phyloP scores from a whole-genome alignment of 2,113 vertebrate genomes.

The Elanus axillaris region DNA sequence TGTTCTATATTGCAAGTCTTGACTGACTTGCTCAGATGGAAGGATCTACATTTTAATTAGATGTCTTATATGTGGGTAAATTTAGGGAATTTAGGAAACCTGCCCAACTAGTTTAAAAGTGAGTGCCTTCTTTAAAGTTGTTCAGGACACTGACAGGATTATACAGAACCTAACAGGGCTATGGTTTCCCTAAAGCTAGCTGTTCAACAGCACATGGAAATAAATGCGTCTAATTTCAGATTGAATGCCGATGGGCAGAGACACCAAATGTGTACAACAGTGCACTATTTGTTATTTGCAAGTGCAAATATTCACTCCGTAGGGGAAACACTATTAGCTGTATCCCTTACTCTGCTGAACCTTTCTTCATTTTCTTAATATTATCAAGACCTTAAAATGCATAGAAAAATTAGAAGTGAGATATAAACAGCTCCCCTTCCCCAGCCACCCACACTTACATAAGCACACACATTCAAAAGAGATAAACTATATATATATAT shows the following conservation, averaged over 20 bases:
- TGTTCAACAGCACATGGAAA: background rate
- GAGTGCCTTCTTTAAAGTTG: background rate
- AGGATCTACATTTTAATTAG: slow-evolving; percentile 28
- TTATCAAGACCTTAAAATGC: background rate
- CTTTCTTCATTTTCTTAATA: background rate
- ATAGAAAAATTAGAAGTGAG: background rate
- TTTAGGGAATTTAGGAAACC: background rate
- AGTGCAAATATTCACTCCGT: background rate
- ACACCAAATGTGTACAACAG: background rate
- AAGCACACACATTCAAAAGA: background rate
- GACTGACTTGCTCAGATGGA: background rate
- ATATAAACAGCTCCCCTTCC: background rate
- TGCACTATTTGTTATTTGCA: background rate
- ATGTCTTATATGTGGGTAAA: background rate
- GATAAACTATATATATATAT: background rate
- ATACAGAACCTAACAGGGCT: background rate
- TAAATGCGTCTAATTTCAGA: slow-evolving; percentile 22
- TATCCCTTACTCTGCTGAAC: background rate
- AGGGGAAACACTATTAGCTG: background rate
- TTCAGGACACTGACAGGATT: slow-evolving; percentile 28
- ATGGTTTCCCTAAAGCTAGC: background rate
- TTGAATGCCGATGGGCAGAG: background rate
- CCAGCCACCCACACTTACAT: background rate
- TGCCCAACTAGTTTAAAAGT: background rate
- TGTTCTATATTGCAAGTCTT: background rate